These are phyloP conservation scores for Venusia cambrica DNA, from an alignment of 2,888 invertebrate species.

Conservation along the genomic window DNA sequence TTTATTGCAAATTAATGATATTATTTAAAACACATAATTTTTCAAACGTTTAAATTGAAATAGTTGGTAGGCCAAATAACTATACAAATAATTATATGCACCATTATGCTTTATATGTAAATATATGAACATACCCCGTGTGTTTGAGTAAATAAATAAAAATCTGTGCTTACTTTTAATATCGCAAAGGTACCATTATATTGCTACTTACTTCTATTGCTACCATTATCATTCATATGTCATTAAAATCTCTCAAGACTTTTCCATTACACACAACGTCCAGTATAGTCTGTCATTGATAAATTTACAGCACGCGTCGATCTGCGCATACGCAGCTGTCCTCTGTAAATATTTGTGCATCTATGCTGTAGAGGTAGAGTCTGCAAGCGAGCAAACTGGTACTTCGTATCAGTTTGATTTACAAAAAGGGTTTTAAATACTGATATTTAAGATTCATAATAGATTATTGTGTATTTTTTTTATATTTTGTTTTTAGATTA, in stretches of 20 bases:
- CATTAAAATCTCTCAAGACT: constrained; percentile 11
- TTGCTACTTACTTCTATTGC: constrained; percentile 14
- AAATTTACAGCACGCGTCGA: constrained; percentile 43
- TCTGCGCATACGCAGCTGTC: constrained; percentile 49
- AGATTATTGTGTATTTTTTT: too few relatives aligned
- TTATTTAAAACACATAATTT: too few relatives aligned
- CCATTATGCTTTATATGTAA: too few relatives aligned
- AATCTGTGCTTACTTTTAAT: too few relatives aligned
- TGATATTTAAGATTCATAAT: too few relatives aligned
- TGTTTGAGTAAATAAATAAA: too few relatives aligned
- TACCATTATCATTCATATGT: constrained; percentile 7
- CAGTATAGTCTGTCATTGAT: constrained; percentile 52
- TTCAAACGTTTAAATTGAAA: too few relatives aligned
- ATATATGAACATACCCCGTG: too few relatives aligned
- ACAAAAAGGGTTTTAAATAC: constrained; percentile 2
- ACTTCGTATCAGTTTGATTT: background rate
- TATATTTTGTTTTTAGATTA: too few relatives aligned
- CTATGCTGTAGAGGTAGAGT: constrained; percentile 32
- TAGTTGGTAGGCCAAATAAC: too few relatives aligned
- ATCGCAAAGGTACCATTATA: too few relatives aligned
- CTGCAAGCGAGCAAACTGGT: constrained; percentile 3
- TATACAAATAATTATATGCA: too few relatives aligned
- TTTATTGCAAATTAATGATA: constrained; percentile 7
- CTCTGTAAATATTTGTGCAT: constrained; percentile 65
- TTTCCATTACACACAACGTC: constrained; percentile 16